Base-by-base conservation (phyloP, 30 jellyfish, hydroid and myxozoan species). In the Turritopsis dohrnii region DNA sequence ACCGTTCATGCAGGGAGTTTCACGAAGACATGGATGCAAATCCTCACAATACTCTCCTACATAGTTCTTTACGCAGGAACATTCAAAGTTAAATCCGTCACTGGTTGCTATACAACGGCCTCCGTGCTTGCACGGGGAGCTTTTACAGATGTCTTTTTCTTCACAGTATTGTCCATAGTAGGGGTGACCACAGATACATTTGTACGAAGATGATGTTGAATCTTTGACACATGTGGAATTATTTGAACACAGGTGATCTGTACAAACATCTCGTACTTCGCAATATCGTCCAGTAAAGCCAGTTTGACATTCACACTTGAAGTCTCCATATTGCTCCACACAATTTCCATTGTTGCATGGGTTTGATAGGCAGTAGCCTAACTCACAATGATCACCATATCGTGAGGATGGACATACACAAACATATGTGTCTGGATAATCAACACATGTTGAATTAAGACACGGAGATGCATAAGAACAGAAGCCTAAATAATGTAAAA, bases 271-370 rank as follows among this genome's bases (percentile, higher is more conserved):
- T 19, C 30, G 31, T n/a, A 17, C 30, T 19, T 69, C 77, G 19
- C 77, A 69, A 69, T 69, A n/a, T 69, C 30, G 28, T 8, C 77
- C 77, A n/a, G 16, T 17, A 19, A n/a, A 69, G 30, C 31, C 31
- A 7, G 77, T 16, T n/a, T 7, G 8, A 27, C 77, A 69, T n/a
- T 69, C 16, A 19, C 77, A 69, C 4, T 0, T 69, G 30, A n/a
- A 69, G 9, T 27, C 77, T n/a, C 77, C 77, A n/a, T 27, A 23
- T 7, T 0, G 31, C 16, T 69, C 77, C 8, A 1, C 77, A 69
- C 77, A 69, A 19, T 21, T 69, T 16, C 77, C 77, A 19, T 21
- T 21, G 77, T 69, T 69, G 19, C 77, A 69, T 7, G 77, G 77
- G 77, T 69, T 69, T 8, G 31, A n/a, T 17, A n/a, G 28, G 30